Percentiles rank a stretch among this genome's conserved stretches.
These are phyloP conservation scores for Carcharodon carcharias DNA, from an alignment of 2,797 vertebrate species.

Conservation along the genomic window DNA sequence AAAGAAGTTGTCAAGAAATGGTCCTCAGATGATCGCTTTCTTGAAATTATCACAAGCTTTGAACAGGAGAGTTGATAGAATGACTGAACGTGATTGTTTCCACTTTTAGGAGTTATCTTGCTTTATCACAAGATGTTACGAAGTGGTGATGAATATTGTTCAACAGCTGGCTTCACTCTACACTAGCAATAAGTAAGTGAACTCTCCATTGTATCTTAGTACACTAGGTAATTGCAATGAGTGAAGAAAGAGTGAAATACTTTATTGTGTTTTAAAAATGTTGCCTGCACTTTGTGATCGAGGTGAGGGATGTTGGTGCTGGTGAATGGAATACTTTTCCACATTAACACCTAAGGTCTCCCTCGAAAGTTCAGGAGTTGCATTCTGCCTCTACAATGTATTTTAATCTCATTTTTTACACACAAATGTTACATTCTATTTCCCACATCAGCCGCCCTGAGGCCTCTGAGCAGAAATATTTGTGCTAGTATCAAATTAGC, in stretches of 20 bases:
- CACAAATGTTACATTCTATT: background rate
- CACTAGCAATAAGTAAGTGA: constrained; percentile 85
- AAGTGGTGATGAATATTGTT: constrained; percentile 89
- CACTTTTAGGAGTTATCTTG: constrained; percentile 85
- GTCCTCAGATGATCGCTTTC: background rate
- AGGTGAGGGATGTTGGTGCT: background rate
- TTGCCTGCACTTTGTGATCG: background rate
- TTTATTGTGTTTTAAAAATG: background rate
- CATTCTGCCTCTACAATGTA: background rate
- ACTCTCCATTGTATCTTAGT: background rate
- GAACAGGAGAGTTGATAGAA: background rate
- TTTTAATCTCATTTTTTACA: background rate
- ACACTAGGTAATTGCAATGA: background rate
- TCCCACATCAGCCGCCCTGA: background rate
- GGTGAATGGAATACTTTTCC: background rate
- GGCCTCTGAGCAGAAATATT: background rate
- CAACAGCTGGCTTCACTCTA: constrained; percentile 92
- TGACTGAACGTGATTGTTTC: background rate
- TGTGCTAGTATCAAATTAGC: background rate
- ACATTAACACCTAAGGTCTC: too few species aligned
- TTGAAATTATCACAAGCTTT: background rate
- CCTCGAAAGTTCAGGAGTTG: background rate
- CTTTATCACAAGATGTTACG: constrained; percentile 88
- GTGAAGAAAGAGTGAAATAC: background rate
- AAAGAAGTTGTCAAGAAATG: background rate